Percentiles rank a stretch among this genome's conserved stretches.
phyloP scores from a whole-genome alignment of 2,113 vertebrate genomes.

The Bubo blakistoni region DNA sequence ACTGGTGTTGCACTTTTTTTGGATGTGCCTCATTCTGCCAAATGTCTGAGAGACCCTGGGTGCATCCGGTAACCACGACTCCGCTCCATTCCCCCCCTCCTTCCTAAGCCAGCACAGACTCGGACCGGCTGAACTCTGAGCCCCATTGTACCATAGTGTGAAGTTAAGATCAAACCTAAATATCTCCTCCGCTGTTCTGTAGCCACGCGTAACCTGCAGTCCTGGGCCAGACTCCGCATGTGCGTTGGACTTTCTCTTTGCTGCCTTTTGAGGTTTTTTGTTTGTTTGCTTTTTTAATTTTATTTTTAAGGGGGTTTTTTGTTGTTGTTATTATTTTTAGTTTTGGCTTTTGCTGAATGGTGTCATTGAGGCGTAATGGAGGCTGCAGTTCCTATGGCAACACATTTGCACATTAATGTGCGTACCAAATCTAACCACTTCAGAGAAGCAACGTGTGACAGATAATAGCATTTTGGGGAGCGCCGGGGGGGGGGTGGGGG shows the following conservation, averaged over 20 bases:
- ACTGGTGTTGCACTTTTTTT: slow-evolving; percentile 63
- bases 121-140: slow-evolving; percentile 64
- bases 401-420: slow-evolving; percentile 68
- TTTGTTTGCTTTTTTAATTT: slow-evolving; percentile 22
- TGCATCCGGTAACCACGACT: slow-evolving; percentile 54
- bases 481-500: neutral
- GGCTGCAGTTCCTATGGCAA: slow-evolving; percentile 69
- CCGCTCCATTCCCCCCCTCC: slow-evolving; percentile 67
- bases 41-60: slow-evolving; percentile 63
- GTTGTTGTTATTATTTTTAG: slow-evolving; percentile 8
- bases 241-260: slow-evolving; percentile 77
- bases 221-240: slow-evolving; percentile 83
- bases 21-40: slow-evolving; percentile 69
- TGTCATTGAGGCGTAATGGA: slow-evolving; percentile 75
- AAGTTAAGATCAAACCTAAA: slow-evolving; percentile 50
- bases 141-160: slow-evolving; percentile 64
- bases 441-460: slow-evolving; percentile 46
- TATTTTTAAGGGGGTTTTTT: neutral
- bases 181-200: slow-evolving; percentile 66
- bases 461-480: slow-evolving; percentile 36
- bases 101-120: slow-evolving; percentile 82
- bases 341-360: slow-evolving; percentile 74
- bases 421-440: slow-evolving; percentile 41
- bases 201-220: slow-evolving; percentile 74
- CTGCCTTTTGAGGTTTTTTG: slow-evolving; percentile 73